Percentiles rank a stretch among this genome's conserved stretches.
phyloP scores from a whole-genome alignment of 2,888 invertebrate species.

The Drosophila neotestacea region DNA sequence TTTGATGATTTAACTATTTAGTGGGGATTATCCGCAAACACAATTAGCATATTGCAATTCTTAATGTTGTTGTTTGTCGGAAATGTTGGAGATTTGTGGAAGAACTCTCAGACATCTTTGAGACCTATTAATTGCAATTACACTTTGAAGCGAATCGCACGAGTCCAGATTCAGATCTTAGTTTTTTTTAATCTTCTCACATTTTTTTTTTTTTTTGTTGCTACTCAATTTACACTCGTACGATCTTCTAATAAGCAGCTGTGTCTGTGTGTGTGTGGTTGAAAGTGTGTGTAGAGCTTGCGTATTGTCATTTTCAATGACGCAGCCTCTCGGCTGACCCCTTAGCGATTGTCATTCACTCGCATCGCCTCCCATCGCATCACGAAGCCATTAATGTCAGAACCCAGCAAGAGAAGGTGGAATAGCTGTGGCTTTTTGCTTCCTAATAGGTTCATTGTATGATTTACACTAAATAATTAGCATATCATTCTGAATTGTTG shows the following conservation, averaged over 20 bases:
- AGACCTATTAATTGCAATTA: slow-evolving; percentile 40
- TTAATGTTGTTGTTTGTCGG: not conserved
- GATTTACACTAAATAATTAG: slow-evolving; percentile 32
- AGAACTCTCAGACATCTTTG: not conserved
- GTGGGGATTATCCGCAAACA: slow-evolving; percentile 7
- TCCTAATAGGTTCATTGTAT: slow-evolving; percentile 38
- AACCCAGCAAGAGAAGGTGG: slow-evolving; percentile 39
- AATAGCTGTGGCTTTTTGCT: slow-evolving; percentile 1
- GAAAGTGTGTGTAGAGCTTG: slow-evolving; percentile 17
- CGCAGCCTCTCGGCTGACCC: slow-evolving; percentile 64
- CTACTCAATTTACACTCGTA: slow-evolving; percentile 71
- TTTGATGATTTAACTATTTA: slow-evolving; percentile 14
- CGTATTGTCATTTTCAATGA: slow-evolving; percentile 72
- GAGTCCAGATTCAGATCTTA: slow-evolving; percentile 39
- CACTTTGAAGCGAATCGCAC: slow-evolving; percentile 46
- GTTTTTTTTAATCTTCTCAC: slow-evolving; percentile 3
- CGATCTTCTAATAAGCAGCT: slow-evolving; percentile 63
- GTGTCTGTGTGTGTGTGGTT: slow-evolving; percentile 18
- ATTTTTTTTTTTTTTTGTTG: slow-evolving; percentile 16
- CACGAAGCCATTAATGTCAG: slow-evolving; percentile 38
- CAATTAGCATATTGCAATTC: slow-evolving; percentile 25
- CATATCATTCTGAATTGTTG: slow-evolving; percentile 3
- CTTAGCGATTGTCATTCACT: slow-evolving; percentile 48
- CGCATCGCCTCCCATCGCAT: not conserved
- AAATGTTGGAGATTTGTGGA: not conserved